Conservation (phyloP, 2,113 vertebrate genomes). For the Phalacrocorax brasilianus region DNA sequence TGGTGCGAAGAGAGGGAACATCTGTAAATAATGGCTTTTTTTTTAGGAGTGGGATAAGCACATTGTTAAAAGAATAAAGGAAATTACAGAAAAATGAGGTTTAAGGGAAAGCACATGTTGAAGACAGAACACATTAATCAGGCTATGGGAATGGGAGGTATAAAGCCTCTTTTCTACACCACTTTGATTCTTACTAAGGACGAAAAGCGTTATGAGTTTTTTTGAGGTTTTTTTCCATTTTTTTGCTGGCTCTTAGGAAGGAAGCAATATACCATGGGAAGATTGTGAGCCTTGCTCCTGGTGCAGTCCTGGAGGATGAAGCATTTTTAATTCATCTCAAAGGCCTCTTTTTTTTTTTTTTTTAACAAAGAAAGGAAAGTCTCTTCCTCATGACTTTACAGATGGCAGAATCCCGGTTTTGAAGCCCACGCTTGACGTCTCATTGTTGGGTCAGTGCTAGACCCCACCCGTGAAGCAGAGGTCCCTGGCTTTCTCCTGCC, state of each 20-base stretch:
- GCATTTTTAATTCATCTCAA: conserved; percentile 17
- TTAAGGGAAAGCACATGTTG: conserved; percentile 66
- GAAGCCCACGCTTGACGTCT: not conserved
- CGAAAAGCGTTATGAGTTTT: not conserved
- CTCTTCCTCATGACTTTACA: not conserved
- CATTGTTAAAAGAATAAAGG: conserved; percentile 63
- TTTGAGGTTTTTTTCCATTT: not conserved
- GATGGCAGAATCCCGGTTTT: not conserved
- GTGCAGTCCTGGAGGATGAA: not conserved
- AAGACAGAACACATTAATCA: conserved; percentile 60
- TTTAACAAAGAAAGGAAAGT: not conserved
- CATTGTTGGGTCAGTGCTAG: not conserved
- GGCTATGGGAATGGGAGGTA: conserved; percentile 24
- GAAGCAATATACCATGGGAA: not conserved
- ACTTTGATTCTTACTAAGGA: conserved; percentile 56
- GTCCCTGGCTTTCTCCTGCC: not conserved
- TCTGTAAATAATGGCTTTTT: conserved; percentile 42
- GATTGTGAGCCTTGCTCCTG: not conserved
- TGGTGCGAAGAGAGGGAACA: conserved; percentile 22
- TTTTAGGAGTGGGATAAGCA: conserved; percentile 38
- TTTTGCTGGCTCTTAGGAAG: conserved; percentile 4
- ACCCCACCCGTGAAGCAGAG: not conserved
- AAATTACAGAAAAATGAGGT: conserved; percentile 64
- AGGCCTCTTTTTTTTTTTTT: not conserved
- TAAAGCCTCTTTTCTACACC: conserved; percentile 40